Conservation (phyloP, 2,888 invertebrate species). For the Ophraella communa region DNA sequence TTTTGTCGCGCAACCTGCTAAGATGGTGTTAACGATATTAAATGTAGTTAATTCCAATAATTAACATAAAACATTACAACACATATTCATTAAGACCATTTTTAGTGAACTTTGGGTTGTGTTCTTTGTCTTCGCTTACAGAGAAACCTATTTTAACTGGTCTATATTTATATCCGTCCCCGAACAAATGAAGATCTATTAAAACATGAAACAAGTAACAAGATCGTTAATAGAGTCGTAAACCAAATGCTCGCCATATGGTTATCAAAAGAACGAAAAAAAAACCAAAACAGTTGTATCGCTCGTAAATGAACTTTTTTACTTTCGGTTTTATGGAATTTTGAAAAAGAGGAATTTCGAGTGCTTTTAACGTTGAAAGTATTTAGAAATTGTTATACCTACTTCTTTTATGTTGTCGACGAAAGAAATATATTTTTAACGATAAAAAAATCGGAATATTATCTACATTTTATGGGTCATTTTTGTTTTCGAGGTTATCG, state of each 20-base stretch:
- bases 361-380: slow-evolving; percentile 24
- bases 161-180: slow-evolving; percentile 10
- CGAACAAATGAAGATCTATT: slow-evolving; percentile 15
- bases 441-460: slow-evolving; percentile 7
- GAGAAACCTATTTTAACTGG: not conserved
- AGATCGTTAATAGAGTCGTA: slow-evolving; percentile 33
- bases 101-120: no score
- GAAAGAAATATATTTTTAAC: slow-evolving; percentile 16
- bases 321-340: slow-evolving; percentile 24
- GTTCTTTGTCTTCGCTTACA: no score
- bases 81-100: no score
- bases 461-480: slow-evolving; percentile 6
- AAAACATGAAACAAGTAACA: slow-evolving; percentile 11
- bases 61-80: no score
- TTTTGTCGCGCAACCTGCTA: no score
- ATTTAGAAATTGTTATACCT: slow-evolving; percentile 20
- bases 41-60: no score
- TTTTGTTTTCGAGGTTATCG: slow-evolving; percentile 2
- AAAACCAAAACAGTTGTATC: slow-evolving; percentile 32
- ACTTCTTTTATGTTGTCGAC: slow-evolving; percentile 12
- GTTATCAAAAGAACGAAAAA: no score
- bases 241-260: slow-evolving; percentile 43
- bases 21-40: no score
- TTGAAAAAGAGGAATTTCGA: slow-evolving; percentile 19
- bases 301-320: slow-evolving; percentile 22